Base-by-base conservation (phyloP, 2,113 vertebrate genomes). In the Sceloporus tristichus region DNA sequence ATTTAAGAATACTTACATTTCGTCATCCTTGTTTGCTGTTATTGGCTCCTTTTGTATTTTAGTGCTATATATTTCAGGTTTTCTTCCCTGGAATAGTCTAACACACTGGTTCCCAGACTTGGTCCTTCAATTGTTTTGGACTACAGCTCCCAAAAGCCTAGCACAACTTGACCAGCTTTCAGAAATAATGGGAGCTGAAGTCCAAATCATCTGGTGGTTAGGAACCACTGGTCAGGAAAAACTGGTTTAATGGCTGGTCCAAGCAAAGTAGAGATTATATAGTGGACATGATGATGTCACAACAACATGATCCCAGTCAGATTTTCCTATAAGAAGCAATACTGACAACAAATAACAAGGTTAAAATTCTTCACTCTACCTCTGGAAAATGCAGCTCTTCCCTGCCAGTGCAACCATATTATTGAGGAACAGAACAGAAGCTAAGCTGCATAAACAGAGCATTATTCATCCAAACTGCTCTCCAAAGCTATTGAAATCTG, bases 391-490 rank as follows among this genome's bases (percentile, higher is more conserved):
- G 59, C 13, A 2, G 18, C 18, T 48, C 48, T 48, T 62, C 13
- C 4, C 59, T 3, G 2, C 59, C 13, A 62, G 59, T 62, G 59
- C 18, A 18, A 25, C 48, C 19, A 27, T 23, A 1, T 34, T 25
- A 25, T 65, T 23, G 9, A 9, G 73, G 23, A 68, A 38, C 1
- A 82, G 75, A 80, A 78, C 66, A 40, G 73, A 89, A 90, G 86
- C 4, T 80, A 84, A 66, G 76, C 40, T 48, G 54, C 83, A 38
- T 88, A 9, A 56, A 29, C 65, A 56, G 2, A 0, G 68, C 25
- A 1, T 82, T 18, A 10, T 40, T 87, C 85, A 86, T 74, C 5
- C 25, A 79, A 89, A 65, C 1, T 87, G 56, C 82, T 0, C 40
- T 0, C 25, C 79, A 82, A 71, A 74, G 79, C 19, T 82, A 13